A percentile compares a stretch with the other conserved stretches of the same genome.
Conservation (phyloP, 2,888 invertebrate genomes). For the Arge pagana region DNA sequence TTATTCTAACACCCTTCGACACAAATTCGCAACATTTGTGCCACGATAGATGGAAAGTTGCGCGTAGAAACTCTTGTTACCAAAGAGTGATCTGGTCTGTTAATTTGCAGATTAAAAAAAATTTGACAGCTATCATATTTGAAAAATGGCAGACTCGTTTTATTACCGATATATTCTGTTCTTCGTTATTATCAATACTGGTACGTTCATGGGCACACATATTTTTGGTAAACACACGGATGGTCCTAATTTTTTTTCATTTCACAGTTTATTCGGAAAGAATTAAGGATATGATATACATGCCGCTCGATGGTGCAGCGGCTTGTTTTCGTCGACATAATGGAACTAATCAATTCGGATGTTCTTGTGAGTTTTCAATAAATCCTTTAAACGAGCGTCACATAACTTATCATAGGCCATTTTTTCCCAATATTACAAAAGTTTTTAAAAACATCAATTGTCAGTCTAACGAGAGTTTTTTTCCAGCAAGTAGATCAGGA, state of each 20-base stretch:
- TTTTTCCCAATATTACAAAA: conserved; percentile 12
- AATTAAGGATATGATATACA: conserved; percentile 82
- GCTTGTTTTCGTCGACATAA: conserved; percentile 90
- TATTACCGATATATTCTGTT: conserved; percentile 15
- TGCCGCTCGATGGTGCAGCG: conserved; percentile 70
- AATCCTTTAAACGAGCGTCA: too few relatives aligned
- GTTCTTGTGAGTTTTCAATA: conserved; percentile 75
- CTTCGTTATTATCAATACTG: conserved; percentile 21
- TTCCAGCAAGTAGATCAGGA: conserved; percentile 74
- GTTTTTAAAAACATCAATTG: not conserved
- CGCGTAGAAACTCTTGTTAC: too few relatives aligned
- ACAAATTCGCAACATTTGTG: too few relatives aligned
- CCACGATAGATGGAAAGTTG: too few relatives aligned
- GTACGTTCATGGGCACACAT: conserved; percentile 7
- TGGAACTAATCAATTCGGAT: conserved; percentile 94
- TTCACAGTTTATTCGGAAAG: conserved; percentile 62
- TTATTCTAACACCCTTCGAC: too few relatives aligned
- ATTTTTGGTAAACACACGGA: not conserved
- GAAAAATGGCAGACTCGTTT: conserved; percentile 15
- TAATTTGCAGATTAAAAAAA: not conserved
- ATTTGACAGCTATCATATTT: not conserved
- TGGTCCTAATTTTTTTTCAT: not conserved
- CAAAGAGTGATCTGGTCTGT: too few relatives aligned
- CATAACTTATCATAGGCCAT: conserved; percentile 5
- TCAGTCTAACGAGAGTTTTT: conserved; percentile 40